These are phyloP conservation scores for Automeris io DNA, from an alignment of 2,888 invertebrate species.

Conservation along the genomic window DNA sequence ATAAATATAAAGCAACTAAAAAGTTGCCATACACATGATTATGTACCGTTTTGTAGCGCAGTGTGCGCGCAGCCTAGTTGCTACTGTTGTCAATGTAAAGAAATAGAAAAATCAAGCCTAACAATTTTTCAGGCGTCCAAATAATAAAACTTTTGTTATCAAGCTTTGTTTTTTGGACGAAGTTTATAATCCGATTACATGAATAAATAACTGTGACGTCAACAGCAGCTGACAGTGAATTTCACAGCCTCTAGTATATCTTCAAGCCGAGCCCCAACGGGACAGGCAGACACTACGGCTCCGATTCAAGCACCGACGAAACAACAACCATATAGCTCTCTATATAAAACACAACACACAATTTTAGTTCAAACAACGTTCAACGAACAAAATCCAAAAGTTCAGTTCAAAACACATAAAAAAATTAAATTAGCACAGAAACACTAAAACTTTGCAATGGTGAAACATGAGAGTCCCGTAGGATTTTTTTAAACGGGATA, in stretches of 20 bases:
- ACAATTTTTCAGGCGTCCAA: constrained; percentile 10
- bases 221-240: neutral
- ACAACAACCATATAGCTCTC: constrained; percentile 69
- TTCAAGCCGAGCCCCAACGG: constrained; percentile 8
- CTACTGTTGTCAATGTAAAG: constrained; percentile 62
- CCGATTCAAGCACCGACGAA: constrained; percentile 39
- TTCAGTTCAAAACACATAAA: constrained; percentile 69
- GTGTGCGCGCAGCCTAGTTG: constrained; percentile 56
- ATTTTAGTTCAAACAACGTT: constrained; percentile 69
- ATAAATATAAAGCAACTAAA: neutral
- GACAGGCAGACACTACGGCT: constrained; percentile 42
- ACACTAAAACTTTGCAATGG: constrained; percentile 67
- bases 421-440: constrained; percentile 64
- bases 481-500: constrained; percentile 22
- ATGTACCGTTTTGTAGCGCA: constrained; percentile 40
- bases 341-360: constrained; percentile 74
- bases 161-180: neutral
- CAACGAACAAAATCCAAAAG: constrained; percentile 68
- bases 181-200: neutral
- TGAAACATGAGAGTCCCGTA: constrained; percentile 67
- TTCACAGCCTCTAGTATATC: neutral
- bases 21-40: constrained; percentile 15
- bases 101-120: constrained; percentile 39
- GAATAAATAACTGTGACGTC: neutral
- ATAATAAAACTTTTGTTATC: constrained; percentile 2